phyloP scores from a whole-genome alignment of 2,113 vertebrate species.

The Amblyopsis rosae region DNA sequence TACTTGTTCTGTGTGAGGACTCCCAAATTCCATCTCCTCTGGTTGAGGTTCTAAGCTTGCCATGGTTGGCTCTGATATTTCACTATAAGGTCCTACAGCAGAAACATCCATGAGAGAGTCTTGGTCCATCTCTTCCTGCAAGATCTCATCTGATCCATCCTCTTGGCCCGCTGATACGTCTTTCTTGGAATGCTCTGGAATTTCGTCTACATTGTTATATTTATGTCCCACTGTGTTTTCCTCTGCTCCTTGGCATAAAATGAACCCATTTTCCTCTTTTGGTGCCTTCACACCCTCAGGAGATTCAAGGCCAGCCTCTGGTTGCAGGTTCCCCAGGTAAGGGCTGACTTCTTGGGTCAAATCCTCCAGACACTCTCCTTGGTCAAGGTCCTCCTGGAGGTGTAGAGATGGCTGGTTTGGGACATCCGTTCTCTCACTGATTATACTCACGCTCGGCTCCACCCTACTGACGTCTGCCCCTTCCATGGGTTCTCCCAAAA shows the following conservation, averaged over 20 bases:
- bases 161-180: background rate
- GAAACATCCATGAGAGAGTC: constrained; percentile 20
- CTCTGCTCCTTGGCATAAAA: constrained; percentile 43
- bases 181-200: constrained; percentile 1
- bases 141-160: constrained; percentile 56
- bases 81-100: constrained; percentile 31
- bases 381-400: constrained; percentile 26
- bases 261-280: constrained; percentile 44
- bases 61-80: constrained; percentile 8
- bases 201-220: constrained; percentile 15
- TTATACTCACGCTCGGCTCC: constrained; percentile 11
- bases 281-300: constrained; percentile 47
- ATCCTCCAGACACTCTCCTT: constrained; percentile 4
- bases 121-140: constrained; percentile 23
- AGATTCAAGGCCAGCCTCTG: constrained; percentile 32
- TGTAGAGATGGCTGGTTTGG: constrained; percentile 25
- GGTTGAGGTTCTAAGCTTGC: constrained; percentile 31
- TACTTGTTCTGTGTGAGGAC: constrained; percentile 42
- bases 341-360: constrained; percentile 12
- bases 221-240: constrained; percentile 31
- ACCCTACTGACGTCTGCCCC: constrained; percentile 29
- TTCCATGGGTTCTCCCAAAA: constrained; percentile 32
- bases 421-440: constrained; percentile 40
- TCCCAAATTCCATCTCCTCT: constrained; percentile 42
- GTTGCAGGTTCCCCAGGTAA: constrained; percentile 43